These are phyloP conservation scores for Hemibagrus guttatus DNA, from an alignment of 2,797 vertebrate genomes.

Conservation along the genomic window DNA sequence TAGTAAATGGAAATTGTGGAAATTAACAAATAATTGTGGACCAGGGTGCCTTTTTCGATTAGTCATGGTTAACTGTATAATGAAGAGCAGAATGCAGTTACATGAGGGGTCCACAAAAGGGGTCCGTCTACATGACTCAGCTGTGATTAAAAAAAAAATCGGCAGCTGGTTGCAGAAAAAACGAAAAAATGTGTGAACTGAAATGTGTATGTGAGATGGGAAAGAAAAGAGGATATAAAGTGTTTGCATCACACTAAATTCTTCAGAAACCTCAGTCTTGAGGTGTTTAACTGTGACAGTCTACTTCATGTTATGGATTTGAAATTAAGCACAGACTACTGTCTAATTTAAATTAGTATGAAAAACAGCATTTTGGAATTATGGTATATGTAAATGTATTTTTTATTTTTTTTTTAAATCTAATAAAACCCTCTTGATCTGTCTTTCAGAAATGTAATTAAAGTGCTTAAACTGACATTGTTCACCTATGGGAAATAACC, in stretches of 20 bases:
- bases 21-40: constrained; percentile 45
- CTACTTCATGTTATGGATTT: neutral
- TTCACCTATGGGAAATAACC: neutral
- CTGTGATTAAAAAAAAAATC: neutral
- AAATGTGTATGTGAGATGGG: neutral
- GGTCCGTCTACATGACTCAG: neutral
- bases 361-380: neutral
- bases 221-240: neutral
- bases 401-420: neutral
- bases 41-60: constrained; percentile 59
- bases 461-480: neutral
- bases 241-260: neutral
- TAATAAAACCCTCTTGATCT: neutral
- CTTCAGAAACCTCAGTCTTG: neutral
- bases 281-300: neutral
- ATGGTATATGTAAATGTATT: neutral
- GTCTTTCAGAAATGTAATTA: neutral
- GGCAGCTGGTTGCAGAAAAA: neutral
- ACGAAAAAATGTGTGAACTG: no score
- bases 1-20: constrained; percentile 27
- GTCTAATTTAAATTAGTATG: neutral
- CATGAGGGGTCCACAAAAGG: constrained; percentile 14
- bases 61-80: constrained; percentile 55
- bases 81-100: constrained; percentile 58
- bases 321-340: neutral